These are phyloP conservation scores for Eledona agricola DNA, from an alignment of 2,888 invertebrate genomes.

Conservation along the genomic window DNA sequence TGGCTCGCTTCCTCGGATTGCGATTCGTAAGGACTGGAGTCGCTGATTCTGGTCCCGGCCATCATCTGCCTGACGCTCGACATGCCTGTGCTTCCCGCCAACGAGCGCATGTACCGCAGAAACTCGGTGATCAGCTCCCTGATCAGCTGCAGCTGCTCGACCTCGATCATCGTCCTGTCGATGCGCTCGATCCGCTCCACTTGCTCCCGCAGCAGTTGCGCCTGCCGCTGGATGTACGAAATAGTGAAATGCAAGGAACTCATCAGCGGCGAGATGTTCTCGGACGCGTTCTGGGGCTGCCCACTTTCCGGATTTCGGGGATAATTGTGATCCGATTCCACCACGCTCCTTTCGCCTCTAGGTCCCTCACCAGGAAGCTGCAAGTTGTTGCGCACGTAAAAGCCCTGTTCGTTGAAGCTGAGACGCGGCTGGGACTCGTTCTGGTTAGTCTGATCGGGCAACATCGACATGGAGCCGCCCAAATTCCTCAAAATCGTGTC, in stretches of 20 bases:
- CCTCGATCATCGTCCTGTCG: slow-evolving; percentile 60
- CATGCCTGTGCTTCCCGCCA: slow-evolving; percentile 54
- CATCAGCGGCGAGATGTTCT: slow-evolving; percentile 55
- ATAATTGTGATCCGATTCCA: slow-evolving; percentile 59
- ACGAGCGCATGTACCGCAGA: slow-evolving; percentile 66
- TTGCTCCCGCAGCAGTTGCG: slow-evolving; percentile 56
- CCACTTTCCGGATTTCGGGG: slow-evolving; percentile 48
- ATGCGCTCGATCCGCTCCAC: slow-evolving; percentile 58
- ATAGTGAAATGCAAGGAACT: slow-evolving; percentile 58
- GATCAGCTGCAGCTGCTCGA: slow-evolving; percentile 67
- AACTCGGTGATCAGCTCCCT: slow-evolving; percentile 72
- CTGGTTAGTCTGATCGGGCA: slow-evolving; percentile 42
- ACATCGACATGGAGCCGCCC: slow-evolving; percentile 54
- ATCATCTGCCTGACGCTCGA: slow-evolving; percentile 61
- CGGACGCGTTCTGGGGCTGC: slow-evolving; percentile 30
- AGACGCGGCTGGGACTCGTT: slow-evolving; percentile 23
- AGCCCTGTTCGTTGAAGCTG: slow-evolving; percentile 51
- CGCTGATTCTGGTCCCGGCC: slow-evolving; percentile 62
- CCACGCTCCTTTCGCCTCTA: slow-evolving; percentile 38
- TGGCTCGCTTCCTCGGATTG: slow-evolving; percentile 43
- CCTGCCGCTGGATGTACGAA: slow-evolving; percentile 58
- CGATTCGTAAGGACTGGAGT: slow-evolving; percentile 56
- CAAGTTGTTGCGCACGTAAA: slow-evolving; percentile 52
- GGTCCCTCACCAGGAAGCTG: slow-evolving; percentile 24
- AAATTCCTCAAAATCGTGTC: slow-evolving; percentile 59